phyloP scores from a whole-genome alignment of 1,140 invertebrate genomes.

The Neodiprion fabricii region DNA sequence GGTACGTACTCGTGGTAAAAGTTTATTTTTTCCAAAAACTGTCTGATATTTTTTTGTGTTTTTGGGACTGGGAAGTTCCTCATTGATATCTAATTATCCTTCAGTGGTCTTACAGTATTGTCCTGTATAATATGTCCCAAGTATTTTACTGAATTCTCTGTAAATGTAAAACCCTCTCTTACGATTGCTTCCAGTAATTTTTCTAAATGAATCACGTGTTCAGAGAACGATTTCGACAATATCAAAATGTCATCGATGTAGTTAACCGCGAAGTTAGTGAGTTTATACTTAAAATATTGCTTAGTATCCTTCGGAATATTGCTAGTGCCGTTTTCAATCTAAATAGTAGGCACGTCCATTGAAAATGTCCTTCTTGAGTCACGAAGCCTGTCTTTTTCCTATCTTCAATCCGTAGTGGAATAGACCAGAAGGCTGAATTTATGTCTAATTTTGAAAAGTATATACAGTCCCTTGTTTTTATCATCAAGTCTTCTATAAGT shows the following conservation, averaged over 20 bases:
- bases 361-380: too few relatives aligned
- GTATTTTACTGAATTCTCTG: slow-evolving; percentile 26
- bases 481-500: slow-evolving; percentile 27
- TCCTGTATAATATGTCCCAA: slow-evolving; percentile 25
- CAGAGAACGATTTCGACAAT: slow-evolving; percentile 25
- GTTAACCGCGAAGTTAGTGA: slow-evolving; percentile 20
- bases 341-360: too few relatives aligned
- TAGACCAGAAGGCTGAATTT: slow-evolving; percentile 32
- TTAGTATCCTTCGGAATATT: neutral
- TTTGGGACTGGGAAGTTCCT: slow-evolving; percentile 25
- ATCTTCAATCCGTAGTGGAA: slow-evolving; percentile 9
- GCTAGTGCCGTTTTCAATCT: too few relatives aligned
- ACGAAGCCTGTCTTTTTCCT: too few relatives aligned
- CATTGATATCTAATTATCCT: slow-evolving; percentile 28
- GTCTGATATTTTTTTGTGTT: slow-evolving; percentile 28
- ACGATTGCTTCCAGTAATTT: neutral
- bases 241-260: slow-evolving; percentile 30
- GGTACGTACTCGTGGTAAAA: slow-evolving; percentile 12
- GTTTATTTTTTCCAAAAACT: neutral
- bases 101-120: slow-evolving; percentile 20
- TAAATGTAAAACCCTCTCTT: slow-evolving; percentile 31
- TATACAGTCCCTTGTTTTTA: slow-evolving; percentile 22
- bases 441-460: slow-evolving; percentile 28
- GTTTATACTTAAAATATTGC: slow-evolving; percentile 18
- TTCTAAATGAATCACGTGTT: slow-evolving; percentile 20